Evolutionary conservation across 2,888 invertebrate species (phyloP).

Genomic region (Deroplatys truncata): DNA sequence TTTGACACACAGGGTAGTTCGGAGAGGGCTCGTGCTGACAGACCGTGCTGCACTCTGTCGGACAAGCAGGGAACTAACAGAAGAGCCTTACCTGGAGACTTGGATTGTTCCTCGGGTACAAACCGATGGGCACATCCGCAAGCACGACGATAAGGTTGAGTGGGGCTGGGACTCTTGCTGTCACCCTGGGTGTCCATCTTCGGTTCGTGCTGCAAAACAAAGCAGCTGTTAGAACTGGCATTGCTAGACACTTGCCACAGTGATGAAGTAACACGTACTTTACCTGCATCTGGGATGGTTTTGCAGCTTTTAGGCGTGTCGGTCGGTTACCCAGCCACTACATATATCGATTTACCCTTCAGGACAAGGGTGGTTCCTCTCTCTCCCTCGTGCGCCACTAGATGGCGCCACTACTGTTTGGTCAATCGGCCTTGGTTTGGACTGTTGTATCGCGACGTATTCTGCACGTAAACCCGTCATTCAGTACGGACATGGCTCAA

Average conservation of each 20-base stretch:
- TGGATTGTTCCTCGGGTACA: background rate
- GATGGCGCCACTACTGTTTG: background rate
- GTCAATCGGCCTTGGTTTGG: background rate
- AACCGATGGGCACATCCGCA: slow-evolving; percentile 20
- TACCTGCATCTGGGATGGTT: background rate
- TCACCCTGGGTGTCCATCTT: background rate
- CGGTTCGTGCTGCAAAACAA: background rate
- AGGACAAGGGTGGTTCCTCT: background rate
- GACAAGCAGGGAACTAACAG: background rate
- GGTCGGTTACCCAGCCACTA: background rate
- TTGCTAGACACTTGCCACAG: too few species aligned
- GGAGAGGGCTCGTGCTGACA: too few species aligned
- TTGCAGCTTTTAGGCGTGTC: background rate
- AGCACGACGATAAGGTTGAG: background rate
- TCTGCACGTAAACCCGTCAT: too few species aligned
- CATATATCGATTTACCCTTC: background rate
- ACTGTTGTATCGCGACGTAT: too few species aligned
- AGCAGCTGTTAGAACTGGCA: background rate
- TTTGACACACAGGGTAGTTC: too few species aligned
- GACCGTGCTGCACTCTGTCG: too few species aligned
- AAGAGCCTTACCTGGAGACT: background rate
- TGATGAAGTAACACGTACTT: background rate
- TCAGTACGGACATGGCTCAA: background rate
- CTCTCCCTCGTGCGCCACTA: background rate
- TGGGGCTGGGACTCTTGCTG: background rate